Conservation (phyloP, 2,113 vertebrate genomes). For the Camarhynchus parvulus region DNA sequence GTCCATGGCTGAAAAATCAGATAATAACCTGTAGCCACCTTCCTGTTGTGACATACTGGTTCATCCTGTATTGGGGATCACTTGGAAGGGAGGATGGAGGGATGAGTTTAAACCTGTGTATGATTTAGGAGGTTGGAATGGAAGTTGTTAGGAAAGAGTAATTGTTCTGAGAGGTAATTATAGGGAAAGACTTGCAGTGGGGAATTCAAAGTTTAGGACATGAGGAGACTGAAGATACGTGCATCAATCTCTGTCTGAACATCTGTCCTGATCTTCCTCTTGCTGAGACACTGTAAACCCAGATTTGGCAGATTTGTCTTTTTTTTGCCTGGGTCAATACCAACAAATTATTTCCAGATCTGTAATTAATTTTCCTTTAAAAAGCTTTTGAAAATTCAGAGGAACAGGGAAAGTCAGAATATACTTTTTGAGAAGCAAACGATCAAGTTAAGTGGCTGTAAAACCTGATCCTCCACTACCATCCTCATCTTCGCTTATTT, state of each 20-base stretch:
- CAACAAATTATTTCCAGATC: background rate
- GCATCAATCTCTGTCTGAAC: background rate
- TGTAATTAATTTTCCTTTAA: background rate
- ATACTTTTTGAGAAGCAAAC: background rate
- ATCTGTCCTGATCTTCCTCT: background rate
- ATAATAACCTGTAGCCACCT: background rate
- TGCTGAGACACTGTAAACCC: background rate
- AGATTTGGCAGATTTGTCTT: background rate
- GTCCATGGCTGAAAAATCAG: background rate
- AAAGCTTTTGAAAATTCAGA: background rate
- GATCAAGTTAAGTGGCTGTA: background rate
- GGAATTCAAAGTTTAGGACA: background rate
- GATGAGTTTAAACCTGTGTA: slow-evolving; percentile 38
- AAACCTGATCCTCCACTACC: background rate
- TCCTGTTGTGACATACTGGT: slow-evolving; percentile 8
- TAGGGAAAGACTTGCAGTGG: background rate
- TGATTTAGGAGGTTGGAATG: slow-evolving; percentile 56
- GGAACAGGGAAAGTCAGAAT: background rate
- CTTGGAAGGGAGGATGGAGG: background rate
- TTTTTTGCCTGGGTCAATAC: background rate
- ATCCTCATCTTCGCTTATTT: background rate
- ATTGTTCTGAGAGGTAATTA: slow-evolving; percentile 7
- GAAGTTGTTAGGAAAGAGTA: slow-evolving; percentile 30
- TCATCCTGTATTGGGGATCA: slow-evolving; percentile 10
- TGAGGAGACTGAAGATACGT: background rate